A percentile compares a stretch with the other conserved stretches of the same genome.
These are phyloP conservation scores for Watersipora subatra DNA, from an alignment of 1,140 invertebrate genomes.

Conservation along the genomic window DNA sequence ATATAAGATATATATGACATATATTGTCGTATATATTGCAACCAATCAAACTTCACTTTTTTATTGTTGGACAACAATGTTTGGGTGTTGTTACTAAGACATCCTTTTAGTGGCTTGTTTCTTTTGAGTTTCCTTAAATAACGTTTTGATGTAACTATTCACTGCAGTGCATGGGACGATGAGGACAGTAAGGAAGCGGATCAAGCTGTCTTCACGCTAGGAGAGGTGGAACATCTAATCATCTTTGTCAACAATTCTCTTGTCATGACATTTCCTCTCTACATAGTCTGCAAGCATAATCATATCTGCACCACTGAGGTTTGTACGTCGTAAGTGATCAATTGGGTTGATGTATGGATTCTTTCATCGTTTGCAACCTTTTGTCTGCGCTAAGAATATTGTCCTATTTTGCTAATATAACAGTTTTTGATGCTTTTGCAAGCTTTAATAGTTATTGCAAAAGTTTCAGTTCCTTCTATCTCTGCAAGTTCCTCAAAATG, in stretches of 20 bases:
- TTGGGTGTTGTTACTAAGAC: too few species aligned
- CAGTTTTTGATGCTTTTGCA: neutral
- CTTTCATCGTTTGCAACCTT: neutral
- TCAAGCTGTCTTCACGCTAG: slow-evolving; percentile 48
- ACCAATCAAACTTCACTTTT: too few species aligned
- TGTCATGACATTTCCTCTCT: slow-evolving; percentile 74
- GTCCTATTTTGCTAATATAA: neutral
- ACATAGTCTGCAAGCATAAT: slow-evolving; percentile 74
- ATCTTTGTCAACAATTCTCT: slow-evolving; percentile 67
- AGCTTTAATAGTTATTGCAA: neutral
- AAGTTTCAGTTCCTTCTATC: neutral
- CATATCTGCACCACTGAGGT: neutral
- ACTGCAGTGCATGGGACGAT: slow-evolving; percentile 12
- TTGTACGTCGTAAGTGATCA: neutral
- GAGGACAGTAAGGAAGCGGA: slow-evolving; percentile 18
- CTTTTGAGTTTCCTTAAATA: too few species aligned
- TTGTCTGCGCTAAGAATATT: neutral
- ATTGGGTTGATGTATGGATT: too few species aligned
- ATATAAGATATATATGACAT: too few species aligned
- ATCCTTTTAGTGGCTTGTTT: too few species aligned
- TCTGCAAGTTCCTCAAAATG: neutral
- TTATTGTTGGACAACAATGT: too few species aligned
- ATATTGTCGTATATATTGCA: neutral
- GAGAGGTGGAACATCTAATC: slow-evolving; percentile 62
- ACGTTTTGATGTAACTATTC: too few species aligned